Base-by-base conservation (phyloP, 1,140 invertebrate species). In the Drosophila azteca region DNA sequence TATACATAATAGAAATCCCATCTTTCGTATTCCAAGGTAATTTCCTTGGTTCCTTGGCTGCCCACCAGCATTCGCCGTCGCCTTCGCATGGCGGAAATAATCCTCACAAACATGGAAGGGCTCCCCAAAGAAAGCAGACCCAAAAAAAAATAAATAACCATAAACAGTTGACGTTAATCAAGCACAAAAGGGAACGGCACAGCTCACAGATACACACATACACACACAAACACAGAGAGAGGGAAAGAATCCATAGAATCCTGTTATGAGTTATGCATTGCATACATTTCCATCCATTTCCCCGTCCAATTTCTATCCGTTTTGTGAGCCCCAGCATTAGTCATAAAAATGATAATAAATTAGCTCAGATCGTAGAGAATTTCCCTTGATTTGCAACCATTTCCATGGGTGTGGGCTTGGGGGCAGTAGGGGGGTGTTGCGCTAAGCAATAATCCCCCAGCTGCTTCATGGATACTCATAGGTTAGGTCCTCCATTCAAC, bases 311-410 rank as follows among this genome's bases (percentile, higher is more conserved):
- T 77, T 67, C 50, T 53, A 61, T 45, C 44, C 74, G 59, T 62
- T 78, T 65, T 82, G 79, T 66, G 64, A 66, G 68, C 45, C 44
- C 11, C 46, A 58, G 79, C 79, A 82, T 82, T 82, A 82, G 76
- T 78, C 71, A 50, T 66, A 68, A 66, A 62, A 78, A 61, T 77
- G 43, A 87, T 85, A 85, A 87, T 80, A 85, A 85, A 85, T 85
- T 85, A 85, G 82, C 65, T 62, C 48, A 52, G 65, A 55, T 60
- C 44, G 62, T 54, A 62, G 39, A 66, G 74, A 74, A 39, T 39
- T 85, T 67, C 60, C 49, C 59, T 46, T 61, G 82, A 83, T 84
- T 79, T 84, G 65, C 76, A 51, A 26, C 41, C 60, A 62, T 39
- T 59, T 68, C 54, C 68, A 43, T 24, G 4, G 24, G n/a, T n/a